Percentiles rank a stretch among this genome's conserved stretches.
Evolutionary conservation across 2,113 vertebrate genomes (phyloP).

Genomic region (Dicaeum eximium): DNA sequence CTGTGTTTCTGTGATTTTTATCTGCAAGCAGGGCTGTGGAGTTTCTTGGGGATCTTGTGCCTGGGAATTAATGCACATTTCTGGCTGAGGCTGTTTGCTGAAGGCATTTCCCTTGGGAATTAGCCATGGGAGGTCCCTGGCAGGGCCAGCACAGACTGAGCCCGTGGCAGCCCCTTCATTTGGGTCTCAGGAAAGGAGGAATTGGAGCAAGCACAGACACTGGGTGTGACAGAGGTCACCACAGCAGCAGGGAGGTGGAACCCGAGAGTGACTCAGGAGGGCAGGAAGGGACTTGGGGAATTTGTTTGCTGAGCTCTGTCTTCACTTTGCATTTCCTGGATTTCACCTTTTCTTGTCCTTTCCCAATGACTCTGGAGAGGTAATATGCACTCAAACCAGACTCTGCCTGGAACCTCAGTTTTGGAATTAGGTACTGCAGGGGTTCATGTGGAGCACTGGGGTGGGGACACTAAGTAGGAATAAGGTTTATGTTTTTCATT

Average conservation of each 20-base stretch:
- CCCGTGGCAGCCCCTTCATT: neutral
- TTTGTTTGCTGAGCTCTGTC: neutral
- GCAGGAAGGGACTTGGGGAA: neutral
- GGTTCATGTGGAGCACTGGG: neutral
- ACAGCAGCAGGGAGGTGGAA: neutral
- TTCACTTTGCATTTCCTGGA: constrained; percentile 40
- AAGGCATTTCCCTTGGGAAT: neutral
- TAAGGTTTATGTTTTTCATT: neutral
- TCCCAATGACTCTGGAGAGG: constrained; percentile 6
- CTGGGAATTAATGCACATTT: neutral
- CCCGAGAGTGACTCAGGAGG: neutral
- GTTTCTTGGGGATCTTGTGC: neutral
- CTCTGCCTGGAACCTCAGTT: neutral
- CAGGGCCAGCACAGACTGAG: neutral
- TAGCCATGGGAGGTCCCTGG: neutral
- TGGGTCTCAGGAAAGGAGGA: neutral
- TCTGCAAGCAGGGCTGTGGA: neutral
- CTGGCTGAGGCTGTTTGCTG: neutral
- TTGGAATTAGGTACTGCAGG: neutral
- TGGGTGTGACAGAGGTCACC: neutral
- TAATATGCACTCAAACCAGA: constrained; percentile 41
- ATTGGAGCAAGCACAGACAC: neutral
- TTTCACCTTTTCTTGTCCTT: neutral
- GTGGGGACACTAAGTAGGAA: neutral
- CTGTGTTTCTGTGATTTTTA: neutral